These are phyloP conservation scores for Listrodromus nycthemerus DNA, from an alignment of 2,888 invertebrate genomes.

Conservation along the genomic window DNA sequence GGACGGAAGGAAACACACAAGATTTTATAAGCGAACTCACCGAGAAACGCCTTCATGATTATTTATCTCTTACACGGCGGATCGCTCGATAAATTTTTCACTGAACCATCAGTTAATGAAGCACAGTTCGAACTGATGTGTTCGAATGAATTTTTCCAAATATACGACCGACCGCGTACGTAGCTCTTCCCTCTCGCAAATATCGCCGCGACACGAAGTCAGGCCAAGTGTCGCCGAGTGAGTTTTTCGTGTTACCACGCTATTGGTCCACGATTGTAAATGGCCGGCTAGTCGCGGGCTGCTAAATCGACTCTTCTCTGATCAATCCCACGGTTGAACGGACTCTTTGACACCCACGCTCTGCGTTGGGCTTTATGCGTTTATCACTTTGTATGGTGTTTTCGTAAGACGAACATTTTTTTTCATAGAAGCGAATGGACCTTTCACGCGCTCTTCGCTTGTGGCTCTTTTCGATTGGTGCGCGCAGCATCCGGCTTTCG, in stretches of 20 bases:
- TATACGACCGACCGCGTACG: slow-evolving; percentile 56
- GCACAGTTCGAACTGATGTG: slow-evolving; percentile 11
- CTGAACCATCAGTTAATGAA: slow-evolving; percentile 51
- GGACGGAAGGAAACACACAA: not conserved
- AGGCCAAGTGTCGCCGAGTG: slow-evolving; percentile 39
- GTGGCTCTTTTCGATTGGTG: slow-evolving; percentile 8
- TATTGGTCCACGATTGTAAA: slow-evolving; percentile 79
- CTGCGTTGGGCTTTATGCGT: not conserved
- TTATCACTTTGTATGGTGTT: slow-evolving; percentile 9
- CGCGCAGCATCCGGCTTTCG: not conserved
- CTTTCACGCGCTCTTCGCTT: not conserved
- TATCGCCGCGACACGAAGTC: slow-evolving; percentile 25
- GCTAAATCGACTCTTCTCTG: not conserved
- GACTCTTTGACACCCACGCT: slow-evolving; percentile 5
- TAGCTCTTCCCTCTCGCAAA: slow-evolving; percentile 1
- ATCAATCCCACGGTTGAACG: not conserved
- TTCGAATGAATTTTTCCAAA: slow-evolving; percentile 53
- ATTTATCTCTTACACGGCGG: not conserved
- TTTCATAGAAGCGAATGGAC: not conserved
- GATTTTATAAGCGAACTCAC: slow-evolving; percentile 59
- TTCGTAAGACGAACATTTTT: not conserved
- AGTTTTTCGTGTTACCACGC: slow-evolving; percentile 80
- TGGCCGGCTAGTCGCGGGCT: slow-evolving; percentile 2
- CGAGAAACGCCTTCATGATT: slow-evolving; percentile 72
- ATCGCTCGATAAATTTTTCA: slow-evolving; percentile 35